phyloP scores from a whole-genome alignment of 2,888 invertebrate genomes.

The Metalampra italica region DNA sequence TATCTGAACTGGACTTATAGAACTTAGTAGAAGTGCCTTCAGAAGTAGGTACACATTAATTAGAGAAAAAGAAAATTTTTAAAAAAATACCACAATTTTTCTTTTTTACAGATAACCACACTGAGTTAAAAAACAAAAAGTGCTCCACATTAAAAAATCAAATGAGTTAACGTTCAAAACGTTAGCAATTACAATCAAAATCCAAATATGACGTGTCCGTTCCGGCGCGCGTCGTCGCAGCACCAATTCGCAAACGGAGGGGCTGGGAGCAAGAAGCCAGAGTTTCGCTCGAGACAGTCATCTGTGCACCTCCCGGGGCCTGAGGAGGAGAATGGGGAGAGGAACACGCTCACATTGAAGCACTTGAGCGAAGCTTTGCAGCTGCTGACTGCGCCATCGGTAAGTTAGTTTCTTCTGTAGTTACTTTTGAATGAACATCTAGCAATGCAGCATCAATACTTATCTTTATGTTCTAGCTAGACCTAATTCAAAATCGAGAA shows the following conservation, averaged over 20 bases:
- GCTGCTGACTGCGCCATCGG: slow-evolving; percentile 89
- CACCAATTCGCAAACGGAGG: slow-evolving; percentile 74
- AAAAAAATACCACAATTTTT: background rate
- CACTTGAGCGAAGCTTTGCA: slow-evolving; percentile 89
- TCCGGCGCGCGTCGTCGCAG: slow-evolving; percentile 76
- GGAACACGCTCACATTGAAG: slow-evolving; percentile 85
- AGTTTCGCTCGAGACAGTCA: slow-evolving; percentile 79
- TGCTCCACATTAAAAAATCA: slow-evolving; percentile 2
- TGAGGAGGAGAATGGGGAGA: slow-evolving; percentile 81
- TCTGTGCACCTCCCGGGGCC: slow-evolving; percentile 81
- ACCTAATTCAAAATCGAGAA: too few species aligned
- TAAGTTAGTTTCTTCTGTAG: slow-evolving; percentile 72
- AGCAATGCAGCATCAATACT: too few species aligned
- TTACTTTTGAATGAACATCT: too few species aligned
- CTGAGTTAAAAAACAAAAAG: background rate
- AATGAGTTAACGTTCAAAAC: slow-evolving; percentile 8
- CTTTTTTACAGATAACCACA: slow-evolving; percentile 5
- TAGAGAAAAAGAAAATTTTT: too few species aligned
- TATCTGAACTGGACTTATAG: background rate
- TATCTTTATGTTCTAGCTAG: too few species aligned
- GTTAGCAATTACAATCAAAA: slow-evolving; percentile 9
- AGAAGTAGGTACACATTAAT: too few species aligned
- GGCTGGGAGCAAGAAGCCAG: slow-evolving; percentile 54
- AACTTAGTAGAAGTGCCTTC: too few species aligned
- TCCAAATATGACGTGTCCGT: slow-evolving; percentile 74